Evolutionary conservation across 2,113 vertebrate species (phyloP).

Genomic region (Pyrgilauda ruficollis): DNA sequence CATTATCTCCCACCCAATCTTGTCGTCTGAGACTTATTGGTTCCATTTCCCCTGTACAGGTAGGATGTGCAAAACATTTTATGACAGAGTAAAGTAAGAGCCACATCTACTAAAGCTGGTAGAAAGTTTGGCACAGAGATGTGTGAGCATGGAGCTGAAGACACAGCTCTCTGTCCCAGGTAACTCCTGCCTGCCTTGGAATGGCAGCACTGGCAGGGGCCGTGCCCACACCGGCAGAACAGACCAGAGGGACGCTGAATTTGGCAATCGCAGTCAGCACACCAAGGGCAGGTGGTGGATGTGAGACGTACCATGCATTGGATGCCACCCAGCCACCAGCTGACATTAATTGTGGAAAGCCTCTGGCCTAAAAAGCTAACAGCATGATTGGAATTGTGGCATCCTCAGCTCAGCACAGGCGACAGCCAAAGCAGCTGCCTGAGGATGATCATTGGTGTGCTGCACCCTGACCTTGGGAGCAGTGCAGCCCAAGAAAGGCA

Average conservation of each 20-base stretch:
- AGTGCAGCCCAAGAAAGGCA: not conserved
- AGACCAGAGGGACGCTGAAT: not conserved
- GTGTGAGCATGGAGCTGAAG: not conserved
- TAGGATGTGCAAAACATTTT: not conserved
- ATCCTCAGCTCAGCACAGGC: not conserved
- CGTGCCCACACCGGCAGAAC: fast-evolving
- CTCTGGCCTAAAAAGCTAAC: not conserved
- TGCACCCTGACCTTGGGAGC: not conserved
- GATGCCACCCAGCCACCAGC: not conserved
- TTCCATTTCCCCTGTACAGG: not conserved
- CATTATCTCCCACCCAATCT: not conserved
- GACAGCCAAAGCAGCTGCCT: not conserved
- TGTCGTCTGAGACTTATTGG: not conserved
- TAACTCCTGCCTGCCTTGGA: not conserved
- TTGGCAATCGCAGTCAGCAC: not conserved
- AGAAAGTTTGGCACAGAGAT: not conserved
- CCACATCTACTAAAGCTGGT: not conserved
- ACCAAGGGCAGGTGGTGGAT: not conserved
- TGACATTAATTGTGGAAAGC: not conserved
- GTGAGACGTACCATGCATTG: not conserved
- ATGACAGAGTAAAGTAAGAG: not conserved
- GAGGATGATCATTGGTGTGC: not conserved
- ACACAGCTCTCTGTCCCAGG: not conserved
- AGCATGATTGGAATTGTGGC: not conserved
- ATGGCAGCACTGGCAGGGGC: not conserved